Conservation (phyloP, 2,797 vertebrate genomes). For the Micrastur ruficollis region DNA sequence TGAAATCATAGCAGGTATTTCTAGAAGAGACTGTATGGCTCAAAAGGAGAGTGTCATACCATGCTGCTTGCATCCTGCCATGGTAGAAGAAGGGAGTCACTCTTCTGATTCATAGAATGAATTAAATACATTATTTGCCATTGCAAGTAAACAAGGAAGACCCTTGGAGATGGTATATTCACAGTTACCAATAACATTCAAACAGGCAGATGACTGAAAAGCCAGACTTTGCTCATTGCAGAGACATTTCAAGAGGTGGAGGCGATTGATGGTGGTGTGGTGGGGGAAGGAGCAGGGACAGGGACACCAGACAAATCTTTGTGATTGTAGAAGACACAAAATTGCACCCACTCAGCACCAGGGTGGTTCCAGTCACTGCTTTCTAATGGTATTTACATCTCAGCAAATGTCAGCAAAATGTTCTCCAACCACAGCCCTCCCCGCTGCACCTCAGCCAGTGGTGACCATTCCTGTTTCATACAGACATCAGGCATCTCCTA, state of each 20-base stretch:
- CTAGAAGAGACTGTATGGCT: not conserved
- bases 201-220: not conserved
- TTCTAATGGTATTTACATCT: not conserved
- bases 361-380: not conserved
- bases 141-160: not conserved
- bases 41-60: not conserved
- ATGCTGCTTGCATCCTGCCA: not conserved
- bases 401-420: not conserved
- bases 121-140: not conserved
- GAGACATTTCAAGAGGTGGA: not conserved
- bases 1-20: not conserved
- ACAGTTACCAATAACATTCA: not conserved
- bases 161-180: not conserved
- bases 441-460: not conserved
- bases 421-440: not conserved
- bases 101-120: not conserved
- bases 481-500: fast-evolving
- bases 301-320: not conserved
- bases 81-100: not conserved
- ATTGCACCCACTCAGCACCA: not conserved
- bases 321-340: not conserved
- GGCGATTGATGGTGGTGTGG: not conserved
- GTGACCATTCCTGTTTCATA: not conserved
- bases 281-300: too few species aligned
- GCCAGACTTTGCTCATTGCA: not conserved